Evolutionary conservation across 2,113 vertebrate genomes (phyloP).

Genomic region (Steatornis caripensis): DNA sequence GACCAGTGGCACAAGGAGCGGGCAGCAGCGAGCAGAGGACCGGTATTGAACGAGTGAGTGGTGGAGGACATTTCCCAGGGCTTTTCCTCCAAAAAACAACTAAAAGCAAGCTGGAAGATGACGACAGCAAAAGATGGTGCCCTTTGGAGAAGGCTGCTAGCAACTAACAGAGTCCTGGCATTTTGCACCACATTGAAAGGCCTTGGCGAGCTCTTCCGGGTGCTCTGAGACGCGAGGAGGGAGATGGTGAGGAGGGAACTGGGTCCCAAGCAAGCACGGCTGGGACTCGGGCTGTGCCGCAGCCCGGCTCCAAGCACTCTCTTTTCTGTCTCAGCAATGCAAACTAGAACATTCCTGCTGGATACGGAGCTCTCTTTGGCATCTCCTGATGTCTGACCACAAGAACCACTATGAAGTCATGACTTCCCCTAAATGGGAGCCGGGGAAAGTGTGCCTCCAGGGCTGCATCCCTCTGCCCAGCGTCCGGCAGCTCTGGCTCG

Average conservation of each 20-base stretch:
- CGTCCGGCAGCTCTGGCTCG: rapidly evolving
- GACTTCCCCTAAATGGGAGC: not conserved
- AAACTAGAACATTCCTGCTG: not conserved
- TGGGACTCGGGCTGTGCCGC: not conserved
- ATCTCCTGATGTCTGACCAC: conserved; percentile 31
- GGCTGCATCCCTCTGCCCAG: not conserved
- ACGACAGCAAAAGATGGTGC: not conserved
- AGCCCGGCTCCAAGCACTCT: not conserved
- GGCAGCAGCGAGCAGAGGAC: not conserved
- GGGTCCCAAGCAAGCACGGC: not conserved
- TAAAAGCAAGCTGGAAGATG: not conserved
- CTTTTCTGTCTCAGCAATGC: not conserved
- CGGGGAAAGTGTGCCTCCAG: not conserved
- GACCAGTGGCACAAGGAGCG: not conserved
- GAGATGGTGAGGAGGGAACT: not conserved
- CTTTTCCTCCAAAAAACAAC: not conserved
- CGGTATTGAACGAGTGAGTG: rapidly evolving
- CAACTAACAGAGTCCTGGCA: not conserved
- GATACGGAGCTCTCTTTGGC: not conserved
- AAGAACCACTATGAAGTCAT: conserved; percentile 15
- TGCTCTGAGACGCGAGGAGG: rapidly evolving
- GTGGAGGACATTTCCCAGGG: not conserved
- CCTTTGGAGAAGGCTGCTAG: not conserved
- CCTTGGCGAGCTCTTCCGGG: not conserved
- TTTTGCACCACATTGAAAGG: not conserved